Evolutionary conservation across 2,888 invertebrate species (phyloP).

Genomic region (Scaptodrosophila latifasciaeformis): DNA sequence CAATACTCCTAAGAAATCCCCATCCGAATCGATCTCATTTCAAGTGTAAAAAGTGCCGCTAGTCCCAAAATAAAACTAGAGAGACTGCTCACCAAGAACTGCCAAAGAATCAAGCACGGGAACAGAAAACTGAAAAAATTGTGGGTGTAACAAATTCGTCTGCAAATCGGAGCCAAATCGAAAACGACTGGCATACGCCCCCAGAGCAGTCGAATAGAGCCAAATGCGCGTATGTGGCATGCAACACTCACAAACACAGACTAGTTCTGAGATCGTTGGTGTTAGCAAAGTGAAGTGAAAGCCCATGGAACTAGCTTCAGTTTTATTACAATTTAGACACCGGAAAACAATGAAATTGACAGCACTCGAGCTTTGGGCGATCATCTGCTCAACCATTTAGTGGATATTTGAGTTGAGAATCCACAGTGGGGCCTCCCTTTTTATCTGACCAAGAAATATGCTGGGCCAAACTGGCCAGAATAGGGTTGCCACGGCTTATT

Average conservation of each 20-base stretch:
- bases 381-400: constrained; percentile 55
- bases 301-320: constrained; percentile 20
- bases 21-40: constrained; percentile 62
- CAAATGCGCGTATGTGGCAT: constrained; percentile 45
- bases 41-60: constrained; percentile 71
- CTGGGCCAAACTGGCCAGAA: not conserved
- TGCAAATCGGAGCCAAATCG: constrained; percentile 45
- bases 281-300: constrained; percentile 36
- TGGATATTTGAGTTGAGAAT: constrained; percentile 32
- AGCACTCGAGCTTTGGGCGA: constrained; percentile 62
- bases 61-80: constrained; percentile 39
- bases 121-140: too few relatives aligned
- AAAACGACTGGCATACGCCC: constrained; percentile 37
- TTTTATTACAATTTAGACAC: constrained; percentile 71
- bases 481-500: constrained; percentile 11
- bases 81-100: not conserved
- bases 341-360: constrained; percentile 75
- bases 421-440: not conserved
- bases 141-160: constrained; percentile 66
- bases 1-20: constrained; percentile 28
- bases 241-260: constrained; percentile 33
- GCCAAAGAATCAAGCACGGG: too few relatives aligned
- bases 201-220: constrained; percentile 8
- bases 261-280: constrained; percentile 41
- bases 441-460: not conserved